Evolutionary conservation across 2,888 invertebrate genomes (phyloP).

Genomic region (Diploptera punctata): DNA sequence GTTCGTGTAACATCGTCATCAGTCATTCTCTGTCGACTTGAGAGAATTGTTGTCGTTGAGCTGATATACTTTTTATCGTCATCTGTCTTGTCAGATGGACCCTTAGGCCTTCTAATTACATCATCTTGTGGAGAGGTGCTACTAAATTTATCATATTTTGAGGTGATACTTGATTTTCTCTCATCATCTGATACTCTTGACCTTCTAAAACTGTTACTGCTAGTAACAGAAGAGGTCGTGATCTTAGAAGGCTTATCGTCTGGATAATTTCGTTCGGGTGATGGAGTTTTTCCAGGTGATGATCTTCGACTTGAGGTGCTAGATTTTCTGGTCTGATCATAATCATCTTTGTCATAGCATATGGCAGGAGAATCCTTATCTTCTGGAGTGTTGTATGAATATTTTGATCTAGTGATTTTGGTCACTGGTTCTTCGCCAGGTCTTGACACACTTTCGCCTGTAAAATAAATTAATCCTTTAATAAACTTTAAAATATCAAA

Average conservation of each 20-base stretch:
- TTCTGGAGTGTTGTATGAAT: conserved; percentile 57
- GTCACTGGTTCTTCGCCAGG: conserved; percentile 72
- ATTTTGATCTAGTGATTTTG: conserved; percentile 72
- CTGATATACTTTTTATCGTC: conserved; percentile 5
- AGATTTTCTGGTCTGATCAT: conserved; percentile 31
- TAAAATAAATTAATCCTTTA: conserved; percentile 38
- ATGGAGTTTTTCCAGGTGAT: conserved; percentile 37
- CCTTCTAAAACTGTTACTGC: conserved; percentile 34
- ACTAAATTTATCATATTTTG: background rate
- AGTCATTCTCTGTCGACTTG: background rate
- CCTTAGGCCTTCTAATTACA: conserved; percentile 13
- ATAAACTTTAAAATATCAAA: no score
- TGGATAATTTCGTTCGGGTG: conserved; percentile 28
- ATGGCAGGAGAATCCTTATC: conserved; percentile 38
- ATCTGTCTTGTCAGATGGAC: no score
- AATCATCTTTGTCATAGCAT: conserved; percentile 39
- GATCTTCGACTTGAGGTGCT: conserved; percentile 41
- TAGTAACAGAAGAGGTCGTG: conserved; percentile 36
- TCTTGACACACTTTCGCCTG: conserved; percentile 76
- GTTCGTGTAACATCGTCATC: conserved; percentile 2
- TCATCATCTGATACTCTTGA: conserved; percentile 29
- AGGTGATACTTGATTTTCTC: conserved; percentile 2
- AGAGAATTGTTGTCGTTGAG: no score
- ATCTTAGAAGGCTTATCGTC: conserved; percentile 19
- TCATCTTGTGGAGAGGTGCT: background rate